Conservation (phyloP, 2,797 vertebrate species). For the Sylvia borin region DNA sequence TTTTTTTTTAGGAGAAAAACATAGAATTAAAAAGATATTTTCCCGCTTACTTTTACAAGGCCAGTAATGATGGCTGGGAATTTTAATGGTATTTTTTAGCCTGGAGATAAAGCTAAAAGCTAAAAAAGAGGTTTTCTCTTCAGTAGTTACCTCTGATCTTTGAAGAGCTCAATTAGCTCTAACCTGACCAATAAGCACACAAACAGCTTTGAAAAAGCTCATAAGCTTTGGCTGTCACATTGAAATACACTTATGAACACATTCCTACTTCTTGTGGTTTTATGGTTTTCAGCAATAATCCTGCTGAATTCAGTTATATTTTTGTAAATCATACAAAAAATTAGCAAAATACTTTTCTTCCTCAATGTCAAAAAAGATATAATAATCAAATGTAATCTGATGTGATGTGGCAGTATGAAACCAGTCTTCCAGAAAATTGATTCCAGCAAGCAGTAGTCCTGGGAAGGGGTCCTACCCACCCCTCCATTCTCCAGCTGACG, state of each 20-base stretch:
- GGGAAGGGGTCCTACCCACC: not conserved
- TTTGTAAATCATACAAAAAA: constrained; percentile 2
- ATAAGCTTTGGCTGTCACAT: not conserved
- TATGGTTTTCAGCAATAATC: not conserved
- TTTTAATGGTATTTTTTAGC: not conserved
- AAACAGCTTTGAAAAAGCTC: not conserved
- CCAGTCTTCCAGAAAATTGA: constrained; percentile 44
- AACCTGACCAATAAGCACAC: not conserved
- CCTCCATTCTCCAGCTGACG: not conserved
- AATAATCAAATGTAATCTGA: constrained; percentile 25
- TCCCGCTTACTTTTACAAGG: not conserved
- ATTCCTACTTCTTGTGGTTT: constrained; percentile 24
- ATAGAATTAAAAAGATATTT: not conserved
- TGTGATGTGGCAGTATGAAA: constrained; percentile 1
- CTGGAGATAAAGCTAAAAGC: not conserved
- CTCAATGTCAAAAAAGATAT: constrained; percentile 10
- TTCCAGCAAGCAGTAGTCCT: constrained; percentile 37
- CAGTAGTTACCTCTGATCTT: not conserved
- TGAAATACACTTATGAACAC: not conserved
- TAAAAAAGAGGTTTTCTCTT: not conserved
- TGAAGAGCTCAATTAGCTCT: not conserved
- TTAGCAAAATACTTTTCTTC: constrained; percentile 7
- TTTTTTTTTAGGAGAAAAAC: not conserved
- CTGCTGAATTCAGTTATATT: not conserved
- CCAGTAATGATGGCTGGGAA: not conserved